Percentiles rank a stretch among this genome's conserved stretches.
Evolutionary conservation across 2,113 vertebrate genomes (phyloP).

Genomic region (Prolemur simus): DNA sequence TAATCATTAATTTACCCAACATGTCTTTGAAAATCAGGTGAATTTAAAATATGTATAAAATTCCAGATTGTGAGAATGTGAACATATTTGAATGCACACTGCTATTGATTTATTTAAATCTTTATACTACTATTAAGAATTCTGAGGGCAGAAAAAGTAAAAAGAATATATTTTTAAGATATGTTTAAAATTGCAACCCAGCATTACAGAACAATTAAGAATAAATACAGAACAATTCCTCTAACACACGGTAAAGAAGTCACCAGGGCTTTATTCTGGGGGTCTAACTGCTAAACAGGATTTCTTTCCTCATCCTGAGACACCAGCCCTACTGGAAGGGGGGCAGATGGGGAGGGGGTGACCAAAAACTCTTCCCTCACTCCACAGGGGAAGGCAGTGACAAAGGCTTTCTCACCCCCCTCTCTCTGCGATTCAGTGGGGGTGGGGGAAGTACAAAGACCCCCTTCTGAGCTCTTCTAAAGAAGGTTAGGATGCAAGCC

Average conservation of each 20-base stretch:
- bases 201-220: background rate
- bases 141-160: background rate
- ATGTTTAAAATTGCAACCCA: background rate
- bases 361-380: constrained; percentile 70
- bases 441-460: constrained; percentile 69
- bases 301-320: constrained; percentile 22
- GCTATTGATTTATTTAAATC: background rate
- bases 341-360: background rate
- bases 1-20: constrained; percentile 54
- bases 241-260: background rate
- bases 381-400: constrained; percentile 61
- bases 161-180: background rate
- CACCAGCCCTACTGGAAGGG: background rate
- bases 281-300: background rate
- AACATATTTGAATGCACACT: background rate
- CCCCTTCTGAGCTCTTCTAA: constrained; percentile 79
- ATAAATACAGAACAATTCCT: background rate
- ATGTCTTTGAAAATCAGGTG: background rate
- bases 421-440: background rate
- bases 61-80: background rate
- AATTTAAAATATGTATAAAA: background rate
- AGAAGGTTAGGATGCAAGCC: constrained; percentile 77
- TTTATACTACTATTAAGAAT: constrained; percentile 10
- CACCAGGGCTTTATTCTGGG: background rate
- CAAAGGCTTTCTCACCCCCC: constrained; percentile 68